Evolutionary conservation across 2,797 vertebrate genomes (phyloP), one percentile per base, ranked within the genome.

Genomic region (Schizothorax lantsangensis): DNA sequence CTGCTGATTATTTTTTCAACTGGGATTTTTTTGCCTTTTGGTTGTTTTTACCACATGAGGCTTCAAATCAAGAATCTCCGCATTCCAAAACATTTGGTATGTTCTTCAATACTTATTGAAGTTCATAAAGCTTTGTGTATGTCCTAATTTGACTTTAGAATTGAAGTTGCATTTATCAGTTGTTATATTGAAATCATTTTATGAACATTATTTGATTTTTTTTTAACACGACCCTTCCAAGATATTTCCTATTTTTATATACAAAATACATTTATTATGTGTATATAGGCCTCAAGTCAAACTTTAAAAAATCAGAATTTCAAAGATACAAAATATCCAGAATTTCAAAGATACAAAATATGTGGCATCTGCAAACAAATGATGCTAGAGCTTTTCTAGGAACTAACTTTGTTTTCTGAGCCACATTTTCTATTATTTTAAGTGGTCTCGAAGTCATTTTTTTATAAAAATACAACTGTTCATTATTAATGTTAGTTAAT

Each of bases 11-110:
- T 21, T 10, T 10, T 86, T 73, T 66, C 72, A 30, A 26, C 71
- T 23, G 81, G 21, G 26, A 21, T 88, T 45, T 6, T 45, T 40
- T n/a, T 90, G 30, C 26, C 14, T 9, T 3, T 54, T 30, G 23
- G 54, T 9, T 83, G 69, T 64, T 72, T 72, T 79, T 36, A 14
- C 38, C 69, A 86, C 23, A 33, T 78, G 5, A 87, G n/a, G 49
- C 43, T 43, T 40, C 75, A 30, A 66, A 66, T 19, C 10, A 68
- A 62, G 2, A n/a, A 74, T 19, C n/a, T 23, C 36, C 2, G 2
- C 36, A 33, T 52, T 54, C 91, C 91, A 23, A 23, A 36, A 17
- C 4, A 40, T 10, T 87, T 91, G 92, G 92, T 93, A 89, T 57
- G 88, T 89, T 3, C 5, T 9, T 40, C 6, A 62, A 64, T 47